Evolutionary conservation across 2,113 vertebrate species (phyloP).

Genomic region (Amazona vittata): DNA sequence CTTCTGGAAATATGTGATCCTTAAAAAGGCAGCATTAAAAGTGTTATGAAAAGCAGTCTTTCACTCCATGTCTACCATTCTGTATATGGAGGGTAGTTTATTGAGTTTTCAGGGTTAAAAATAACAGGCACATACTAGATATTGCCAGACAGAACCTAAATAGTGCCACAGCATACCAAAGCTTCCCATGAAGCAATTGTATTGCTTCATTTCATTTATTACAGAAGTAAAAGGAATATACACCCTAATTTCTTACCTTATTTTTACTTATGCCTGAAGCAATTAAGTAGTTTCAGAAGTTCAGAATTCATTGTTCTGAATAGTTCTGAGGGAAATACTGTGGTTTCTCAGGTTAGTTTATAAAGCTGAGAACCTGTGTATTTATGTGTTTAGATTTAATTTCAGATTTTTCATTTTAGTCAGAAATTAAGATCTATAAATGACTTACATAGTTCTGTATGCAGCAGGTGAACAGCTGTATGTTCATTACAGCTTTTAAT

Average conservation of each 20-base stretch:
- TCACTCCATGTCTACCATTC: not conserved
- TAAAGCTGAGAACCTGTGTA: not conserved
- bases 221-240: not conserved
- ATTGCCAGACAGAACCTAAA: not conserved
- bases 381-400: not conserved
- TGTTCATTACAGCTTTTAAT: not conserved
- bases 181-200: not conserved
- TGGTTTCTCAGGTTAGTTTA: not conserved
- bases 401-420: not conserved
- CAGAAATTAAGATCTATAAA: not conserved
- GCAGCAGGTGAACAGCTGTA: not conserved
- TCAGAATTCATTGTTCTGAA: not conserved
- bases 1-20: not conserved
- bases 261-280: not conserved
- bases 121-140: not conserved
- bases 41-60: not conserved
- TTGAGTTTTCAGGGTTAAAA: not conserved
- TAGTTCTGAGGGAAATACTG: not conserved
- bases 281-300: not conserved
- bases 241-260: not conserved
- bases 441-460: not conserved
- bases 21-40: not conserved
- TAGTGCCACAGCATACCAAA: not conserved
- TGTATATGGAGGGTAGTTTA: not conserved
- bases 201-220: not conserved